A percentile compares a stretch with the other conserved stretches of the same genome.
These are phyloP conservation scores for Eupithecia pulchellata DNA, from an alignment of 2,888 invertebrate genomes.

Conservation along the genomic window DNA sequence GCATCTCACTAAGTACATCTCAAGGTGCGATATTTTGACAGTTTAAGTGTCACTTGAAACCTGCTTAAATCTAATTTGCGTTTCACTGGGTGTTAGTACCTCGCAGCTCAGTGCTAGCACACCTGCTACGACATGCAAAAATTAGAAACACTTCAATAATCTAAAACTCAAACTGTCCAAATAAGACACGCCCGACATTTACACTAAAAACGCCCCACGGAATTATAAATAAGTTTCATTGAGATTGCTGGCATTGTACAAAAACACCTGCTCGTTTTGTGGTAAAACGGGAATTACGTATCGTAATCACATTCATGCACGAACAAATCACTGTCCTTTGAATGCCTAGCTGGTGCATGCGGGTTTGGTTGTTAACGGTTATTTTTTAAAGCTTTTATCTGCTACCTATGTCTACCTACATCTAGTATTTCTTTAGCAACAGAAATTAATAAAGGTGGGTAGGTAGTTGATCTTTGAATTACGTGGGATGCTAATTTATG, in stretches of 20 bases:
- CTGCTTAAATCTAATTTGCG: too few species aligned
- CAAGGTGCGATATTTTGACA: too few species aligned
- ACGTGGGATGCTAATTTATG: background rate
- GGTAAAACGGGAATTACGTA: constrained; percentile 51
- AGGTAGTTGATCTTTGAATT: background rate
- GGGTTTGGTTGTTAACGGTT: background rate
- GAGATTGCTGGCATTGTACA: constrained; percentile 37
- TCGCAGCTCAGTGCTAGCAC: too few species aligned
- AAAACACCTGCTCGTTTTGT: constrained; percentile 50
- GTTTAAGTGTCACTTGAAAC: too few species aligned
- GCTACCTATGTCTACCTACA: background rate
- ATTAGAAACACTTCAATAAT: too few species aligned
- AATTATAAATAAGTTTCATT: background rate
- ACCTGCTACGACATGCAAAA: too few species aligned
- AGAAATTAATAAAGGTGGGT: background rate
- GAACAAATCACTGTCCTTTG: constrained; percentile 51
- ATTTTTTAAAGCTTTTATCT: background rate
- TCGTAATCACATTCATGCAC: constrained; percentile 52
- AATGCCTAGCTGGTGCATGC: background rate
- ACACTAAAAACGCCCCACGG: background rate
- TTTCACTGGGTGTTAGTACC: too few species aligned
- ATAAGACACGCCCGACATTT: background rate
- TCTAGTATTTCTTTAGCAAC: too few species aligned
- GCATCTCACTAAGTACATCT: too few species aligned
- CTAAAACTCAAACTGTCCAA: too few species aligned